Evolutionary conservation across 2,888 invertebrate genomes (phyloP), one percentile per base, ranked within the genome.

Genomic region (Notodonta ziczac): DNA sequence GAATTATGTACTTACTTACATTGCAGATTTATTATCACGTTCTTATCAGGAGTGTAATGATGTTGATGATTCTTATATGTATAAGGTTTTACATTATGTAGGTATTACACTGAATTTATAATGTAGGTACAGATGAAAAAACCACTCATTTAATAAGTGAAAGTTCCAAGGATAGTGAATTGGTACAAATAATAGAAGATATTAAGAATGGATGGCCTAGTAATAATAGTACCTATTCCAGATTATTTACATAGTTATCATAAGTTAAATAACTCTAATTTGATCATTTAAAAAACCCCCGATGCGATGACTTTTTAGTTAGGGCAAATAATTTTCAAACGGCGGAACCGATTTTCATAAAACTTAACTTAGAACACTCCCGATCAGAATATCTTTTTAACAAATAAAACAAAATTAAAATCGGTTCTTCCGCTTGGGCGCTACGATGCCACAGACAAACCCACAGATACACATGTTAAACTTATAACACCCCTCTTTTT

Each of bases 271-370:
- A 10, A 12, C 4, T 65, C 2, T 32, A 60, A 54, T 4, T 59
- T 12, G 65, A 68, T 66, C 24, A 24, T 24, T 24, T 24, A 24
- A 24, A 24, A 24, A 24, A 24, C 1, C 24, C 24, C 24, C 24
- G 24, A 24, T 24, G 24, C 24, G 24, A 24, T 24, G 24, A 24
- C 24, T 24, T 24, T 24, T 24, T 24, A 24, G 2, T 24, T 24
- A 24, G 24, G 24, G 24, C 24, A 24, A 24, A 24, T 24, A 24
- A 24, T 24, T 24, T 24, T 24, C 24, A 24, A 24, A 24, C 24
- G 24, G 24, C 24, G 14, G 56, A 74, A 76, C 63, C 59, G 72
- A 42, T 63, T 73, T 32, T 77, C 77, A 8, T 63, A 78, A 57
- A 68, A 69, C 44, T 35, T 79, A 7, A 78, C 78, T 64, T 10